phyloP scores from a whole-genome alignment of 1,140 invertebrate species.

The Calliphora vicina region DNA sequence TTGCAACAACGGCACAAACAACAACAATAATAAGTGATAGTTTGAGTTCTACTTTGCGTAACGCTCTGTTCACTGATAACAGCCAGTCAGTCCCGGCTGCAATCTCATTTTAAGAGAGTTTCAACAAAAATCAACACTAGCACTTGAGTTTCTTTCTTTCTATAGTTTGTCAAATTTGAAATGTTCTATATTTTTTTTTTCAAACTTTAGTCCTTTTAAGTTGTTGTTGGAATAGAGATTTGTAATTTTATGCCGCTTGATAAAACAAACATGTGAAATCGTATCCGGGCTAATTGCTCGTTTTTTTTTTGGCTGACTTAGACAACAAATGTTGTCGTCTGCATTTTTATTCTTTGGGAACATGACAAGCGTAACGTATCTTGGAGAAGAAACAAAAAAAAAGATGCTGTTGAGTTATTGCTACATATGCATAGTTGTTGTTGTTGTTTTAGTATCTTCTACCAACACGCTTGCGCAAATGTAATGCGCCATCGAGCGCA shows the following conservation, averaged over 20 bases:
- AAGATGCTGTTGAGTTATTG: slow-evolving; percentile 19
- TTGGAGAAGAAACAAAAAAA: neutral
- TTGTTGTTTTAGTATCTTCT: neutral
- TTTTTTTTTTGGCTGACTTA: neutral
- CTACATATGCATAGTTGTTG: neutral
- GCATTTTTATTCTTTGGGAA: neutral
- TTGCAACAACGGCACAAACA: neutral
- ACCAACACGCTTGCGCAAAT: slow-evolving; percentile 17
- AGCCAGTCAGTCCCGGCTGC: neutral
- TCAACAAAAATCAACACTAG: neutral
- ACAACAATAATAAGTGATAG: neutral
- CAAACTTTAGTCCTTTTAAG: neutral
- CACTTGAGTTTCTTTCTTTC: neutral
- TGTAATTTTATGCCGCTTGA: slow-evolving; percentile 30
- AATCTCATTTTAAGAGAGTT: neutral
- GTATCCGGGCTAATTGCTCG: slow-evolving; percentile 20
- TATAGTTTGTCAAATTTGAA: neutral
- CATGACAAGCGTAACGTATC: neutral
- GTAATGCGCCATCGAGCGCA: slow-evolving; percentile 28
- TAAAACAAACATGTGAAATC: slow-evolving; percentile 26
- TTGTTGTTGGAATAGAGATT: neutral
- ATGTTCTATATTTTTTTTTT: neutral
- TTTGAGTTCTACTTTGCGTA: neutral
- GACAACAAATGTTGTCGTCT: slow-evolving; percentile 29
- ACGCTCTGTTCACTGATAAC: neutral